Conservation (phyloP, 2,888 invertebrate genomes). For the Lycaena phlaeas region DNA sequence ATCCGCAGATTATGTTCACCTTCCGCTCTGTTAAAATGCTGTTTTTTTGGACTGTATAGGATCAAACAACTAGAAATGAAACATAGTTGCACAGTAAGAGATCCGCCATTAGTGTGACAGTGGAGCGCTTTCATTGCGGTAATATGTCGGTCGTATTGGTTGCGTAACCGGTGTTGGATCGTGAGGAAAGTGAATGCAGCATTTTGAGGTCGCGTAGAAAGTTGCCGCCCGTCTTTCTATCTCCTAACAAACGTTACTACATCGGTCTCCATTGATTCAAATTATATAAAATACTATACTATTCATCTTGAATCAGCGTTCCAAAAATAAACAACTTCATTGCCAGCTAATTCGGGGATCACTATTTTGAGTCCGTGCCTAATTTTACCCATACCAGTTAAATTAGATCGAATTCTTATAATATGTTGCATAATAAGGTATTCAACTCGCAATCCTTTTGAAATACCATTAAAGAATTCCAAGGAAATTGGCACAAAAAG, state of each 20-base stretch:
- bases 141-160: conserved; percentile 60
- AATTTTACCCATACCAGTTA: conserved; percentile 10
- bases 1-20: too few species aligned
- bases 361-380: conserved; percentile 10
- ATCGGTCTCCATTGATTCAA: conserved; percentile 4
- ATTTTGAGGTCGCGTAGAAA: conserved; percentile 72
- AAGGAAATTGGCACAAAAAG: conserved; percentile 65
- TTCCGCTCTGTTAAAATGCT: too few species aligned
- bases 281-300: too few species aligned
- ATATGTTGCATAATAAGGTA: conserved; percentile 64
- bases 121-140: conserved; percentile 32
- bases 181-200: conserved; percentile 71
- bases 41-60: too few species aligned
- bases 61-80: too few species aligned
- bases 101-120: conserved; percentile 23
- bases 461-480: conserved; percentile 51
- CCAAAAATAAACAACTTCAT: not conserved
- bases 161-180: conserved; percentile 66
- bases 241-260: conserved; percentile 17
- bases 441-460: conserved; percentile 49
- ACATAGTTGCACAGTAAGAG: too few species aligned
- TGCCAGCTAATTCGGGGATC: conserved; percentile 26
- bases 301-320: not conserved
- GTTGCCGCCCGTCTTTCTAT: conserved; percentile 46
- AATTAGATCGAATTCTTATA: conserved; percentile 33